Evolutionary conservation across 2,797 vertebrate genomes (phyloP).

Genomic region (Thunnus albacares): DNA sequence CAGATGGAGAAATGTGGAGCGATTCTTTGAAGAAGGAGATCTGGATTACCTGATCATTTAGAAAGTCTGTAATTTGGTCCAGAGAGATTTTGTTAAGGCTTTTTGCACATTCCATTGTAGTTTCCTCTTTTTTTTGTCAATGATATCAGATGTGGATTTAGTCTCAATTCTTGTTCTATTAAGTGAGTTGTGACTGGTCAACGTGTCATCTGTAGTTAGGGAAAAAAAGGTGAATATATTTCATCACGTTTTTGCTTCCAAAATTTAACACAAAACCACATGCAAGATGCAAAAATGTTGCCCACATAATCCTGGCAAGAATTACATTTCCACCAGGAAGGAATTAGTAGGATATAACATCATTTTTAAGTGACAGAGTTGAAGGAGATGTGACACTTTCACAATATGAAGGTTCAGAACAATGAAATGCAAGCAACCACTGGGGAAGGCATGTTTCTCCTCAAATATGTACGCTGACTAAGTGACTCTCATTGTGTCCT

Average conservation of each 20-base stretch:
- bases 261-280: not conserved
- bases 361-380: not conserved
- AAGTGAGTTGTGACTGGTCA: not conserved
- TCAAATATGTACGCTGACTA: constrained; percentile 29
- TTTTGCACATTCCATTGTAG: not conserved
- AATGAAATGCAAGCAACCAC: not conserved
- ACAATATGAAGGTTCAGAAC: not conserved
- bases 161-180: not conserved
- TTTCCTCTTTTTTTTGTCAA: not conserved
- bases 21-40: no score
- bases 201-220: not conserved
- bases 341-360: not conserved
- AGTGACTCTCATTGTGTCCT: constrained; percentile 19
- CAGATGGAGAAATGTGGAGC: no score
- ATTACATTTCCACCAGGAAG: not conserved
- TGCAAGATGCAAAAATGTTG: not conserved
- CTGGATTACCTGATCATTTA: no score
- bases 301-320: not conserved
- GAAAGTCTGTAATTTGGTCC: no score
- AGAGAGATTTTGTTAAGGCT: not conserved
- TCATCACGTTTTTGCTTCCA: not conserved
- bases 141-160: not conserved
- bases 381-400: not conserved
- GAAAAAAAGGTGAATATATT: not conserved
- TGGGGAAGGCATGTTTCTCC: not conserved